Evolutionary conservation across 2,113 vertebrate species (phyloP).

Genomic region (Shinisaurus crocodilurus): DNA sequence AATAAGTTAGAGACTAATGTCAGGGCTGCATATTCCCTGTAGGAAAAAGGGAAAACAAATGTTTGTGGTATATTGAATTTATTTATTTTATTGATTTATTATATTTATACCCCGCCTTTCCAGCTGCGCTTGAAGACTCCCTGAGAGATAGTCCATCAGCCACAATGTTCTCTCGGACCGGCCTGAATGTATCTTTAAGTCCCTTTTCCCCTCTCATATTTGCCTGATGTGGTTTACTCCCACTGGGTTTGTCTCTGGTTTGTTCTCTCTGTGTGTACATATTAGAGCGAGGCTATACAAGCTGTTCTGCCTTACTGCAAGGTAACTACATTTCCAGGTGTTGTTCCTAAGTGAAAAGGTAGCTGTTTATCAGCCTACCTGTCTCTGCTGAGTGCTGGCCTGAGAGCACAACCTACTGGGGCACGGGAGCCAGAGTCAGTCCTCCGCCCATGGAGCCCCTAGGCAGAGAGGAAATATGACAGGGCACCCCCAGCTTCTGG

Average conservation of each 20-base stretch:
- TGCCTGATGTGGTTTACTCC: not conserved
- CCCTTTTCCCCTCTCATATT: not conserved
- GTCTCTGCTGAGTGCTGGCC: not conserved
- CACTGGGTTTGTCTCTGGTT: not conserved
- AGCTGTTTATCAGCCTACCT: too few relatives aligned
- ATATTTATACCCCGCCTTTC: too few relatives aligned
- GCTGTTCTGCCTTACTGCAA: too few relatives aligned
- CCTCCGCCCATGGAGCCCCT: not conserved
- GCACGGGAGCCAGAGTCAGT: not conserved
- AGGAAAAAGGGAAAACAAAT: not conserved
- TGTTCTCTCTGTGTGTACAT: not conserved
- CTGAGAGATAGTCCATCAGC: too few relatives aligned
- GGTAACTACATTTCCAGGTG: not conserved
- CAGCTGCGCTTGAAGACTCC: too few relatives aligned
- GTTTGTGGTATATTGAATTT: not conserved
- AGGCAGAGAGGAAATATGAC: not conserved
- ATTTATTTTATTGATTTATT: too few relatives aligned
- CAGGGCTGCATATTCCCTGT: not conserved
- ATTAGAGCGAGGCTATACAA: not conserved
- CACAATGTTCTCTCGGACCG: too few relatives aligned
- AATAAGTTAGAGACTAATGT: not conserved
- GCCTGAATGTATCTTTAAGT: too few relatives aligned
- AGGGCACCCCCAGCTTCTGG: not conserved
- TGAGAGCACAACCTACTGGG: not conserved
- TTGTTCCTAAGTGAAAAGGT: not conserved